A percentile compares a stretch with the other conserved stretches of the same genome.
phyloP scores from a whole-genome alignment of 2,797 vertebrate genomes.

The Melanotaenia boesemani region DNA sequence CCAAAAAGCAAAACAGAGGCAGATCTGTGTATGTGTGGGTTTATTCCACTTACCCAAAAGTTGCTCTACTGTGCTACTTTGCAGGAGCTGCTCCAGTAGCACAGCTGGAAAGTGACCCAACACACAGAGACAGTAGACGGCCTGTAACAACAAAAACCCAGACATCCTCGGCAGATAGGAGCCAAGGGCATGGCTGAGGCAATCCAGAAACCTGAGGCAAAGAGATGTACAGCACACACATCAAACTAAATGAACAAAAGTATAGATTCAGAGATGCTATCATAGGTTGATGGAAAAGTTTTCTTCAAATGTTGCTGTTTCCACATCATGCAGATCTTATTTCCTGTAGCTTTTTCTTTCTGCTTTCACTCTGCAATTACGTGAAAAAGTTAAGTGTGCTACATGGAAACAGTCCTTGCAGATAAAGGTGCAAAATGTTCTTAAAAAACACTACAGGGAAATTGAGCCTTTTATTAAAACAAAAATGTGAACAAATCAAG shows the following conservation, averaged over 20 bases:
- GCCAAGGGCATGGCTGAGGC: slow-evolving; percentile 77
- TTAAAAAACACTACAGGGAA: background rate
- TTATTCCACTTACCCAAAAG: slow-evolving; percentile 76
- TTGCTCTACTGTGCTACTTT: slow-evolving; percentile 71
- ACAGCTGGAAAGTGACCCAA: slow-evolving; percentile 85
- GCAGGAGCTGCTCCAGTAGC: slow-evolving; percentile 85
- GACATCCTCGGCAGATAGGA: slow-evolving; percentile 83
- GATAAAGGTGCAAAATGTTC: background rate
- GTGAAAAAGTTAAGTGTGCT: background rate
- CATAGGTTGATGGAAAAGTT: background rate
- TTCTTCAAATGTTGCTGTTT: background rate
- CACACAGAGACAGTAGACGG: slow-evolving; percentile 80
- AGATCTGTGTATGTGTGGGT: background rate
- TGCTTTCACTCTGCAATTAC: background rate
- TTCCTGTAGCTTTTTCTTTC: background rate
- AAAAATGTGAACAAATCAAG: background rate
- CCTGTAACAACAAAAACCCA: slow-evolving; percentile 77
- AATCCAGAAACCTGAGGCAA: slow-evolving; percentile 86
- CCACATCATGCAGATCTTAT: background rate
- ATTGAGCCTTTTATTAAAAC: background rate
- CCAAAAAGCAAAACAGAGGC: background rate
- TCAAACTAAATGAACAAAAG: background rate
- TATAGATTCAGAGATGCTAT: background rate
- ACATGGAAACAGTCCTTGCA: background rate
- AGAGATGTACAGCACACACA: background rate